Evolutionary conservation across 2,113 vertebrate genomes (phyloP), one percentile per base, ranked within the genome.

Genomic region (Syngnathus scovelli): DNA sequence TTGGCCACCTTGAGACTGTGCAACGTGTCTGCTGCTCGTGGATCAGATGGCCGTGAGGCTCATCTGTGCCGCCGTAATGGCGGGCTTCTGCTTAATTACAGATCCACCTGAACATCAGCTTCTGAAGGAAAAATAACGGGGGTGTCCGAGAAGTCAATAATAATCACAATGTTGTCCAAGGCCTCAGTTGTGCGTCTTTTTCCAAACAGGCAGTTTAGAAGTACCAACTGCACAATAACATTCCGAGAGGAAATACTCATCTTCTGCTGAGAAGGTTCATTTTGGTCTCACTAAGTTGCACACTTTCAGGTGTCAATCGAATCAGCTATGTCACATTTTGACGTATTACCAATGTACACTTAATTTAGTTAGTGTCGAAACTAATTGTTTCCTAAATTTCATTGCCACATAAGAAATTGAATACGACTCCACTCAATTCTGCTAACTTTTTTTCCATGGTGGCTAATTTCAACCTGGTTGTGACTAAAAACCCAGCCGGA

Each of bases 21-120:
- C 85, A 84, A 87, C 87, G 87, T 89, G 87, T 87, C 85, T 84
- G 44, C 76, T 77, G 77, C 76, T 81, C 72, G 27, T 61, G 82
- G 83, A 83, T 85, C 87, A 81, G 82, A 88, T 86, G 78, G 68
- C 67, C 69, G 67, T 38, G 64, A 21, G 61, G 80, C 75, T 83
- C 83, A 67, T 79, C 80, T 79, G 73, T 83, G 82, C 71, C 72
- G 76, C 21, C 8, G n/a, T 86, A 87, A 88, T 86, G 79, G 75
- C 76, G 76, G 83, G 75, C 76, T 77, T 78, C 72, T 71, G 78
- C 60, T 59, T 89, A 87, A 89, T 89, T 87, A 87, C 85, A 86
- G 83, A 84, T 87, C 27, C 87, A 85, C 81, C 84, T 86, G 85
- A 21, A 59, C 68, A 69, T 69, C 72, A 67, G 54, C 13, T 46